Evolutionary conservation across 2,113 vertebrate species (phyloP).

Genomic region (Gobius niger): DNA sequence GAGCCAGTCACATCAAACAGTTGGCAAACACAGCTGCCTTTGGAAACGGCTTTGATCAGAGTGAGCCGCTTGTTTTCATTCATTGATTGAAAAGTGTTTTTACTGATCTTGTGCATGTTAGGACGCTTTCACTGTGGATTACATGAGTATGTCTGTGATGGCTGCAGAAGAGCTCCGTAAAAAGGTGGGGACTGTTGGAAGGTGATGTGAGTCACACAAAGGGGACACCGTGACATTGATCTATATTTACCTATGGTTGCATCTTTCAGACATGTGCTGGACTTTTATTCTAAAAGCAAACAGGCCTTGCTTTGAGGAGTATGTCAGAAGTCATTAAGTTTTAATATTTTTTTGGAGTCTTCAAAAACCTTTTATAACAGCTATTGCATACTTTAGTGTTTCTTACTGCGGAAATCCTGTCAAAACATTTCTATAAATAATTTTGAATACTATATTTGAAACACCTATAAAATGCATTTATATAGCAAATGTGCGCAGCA

Average conservation of each 20-base stretch:
- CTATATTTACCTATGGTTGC: neutral
- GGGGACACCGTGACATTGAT: neutral
- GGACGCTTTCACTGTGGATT: slow-evolving; percentile 20
- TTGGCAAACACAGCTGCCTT: slow-evolving; percentile 55
- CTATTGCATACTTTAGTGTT: neutral
- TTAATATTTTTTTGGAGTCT: neutral
- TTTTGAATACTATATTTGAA: slow-evolving; percentile 3
- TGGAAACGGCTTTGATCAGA: slow-evolving; percentile 68
- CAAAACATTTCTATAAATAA: slow-evolving; percentile 4
- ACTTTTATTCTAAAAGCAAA: neutral
- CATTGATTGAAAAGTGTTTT: slow-evolving; percentile 46
- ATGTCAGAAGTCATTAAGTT: neutral
- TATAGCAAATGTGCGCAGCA: neutral
- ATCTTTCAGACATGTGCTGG: neutral
- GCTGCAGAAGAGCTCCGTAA: neutral
- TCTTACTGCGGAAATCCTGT: neutral
- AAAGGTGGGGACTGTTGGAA: neutral
- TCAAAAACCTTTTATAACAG: neutral
- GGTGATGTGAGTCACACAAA: neutral
- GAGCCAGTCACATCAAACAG: slow-evolving; percentile 76
- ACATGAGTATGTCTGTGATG: neutral
- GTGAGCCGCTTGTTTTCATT: slow-evolving; percentile 24
- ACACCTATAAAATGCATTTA: neutral
- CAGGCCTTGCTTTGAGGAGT: neutral
- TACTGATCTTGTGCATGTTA: slow-evolving; percentile 17